Percentiles rank a stretch among this genome's conserved stretches.
Evolutionary conservation across 64 coral and sea anemone species (phyloP).

Genomic region (Pocillopora damicornis): DNA sequence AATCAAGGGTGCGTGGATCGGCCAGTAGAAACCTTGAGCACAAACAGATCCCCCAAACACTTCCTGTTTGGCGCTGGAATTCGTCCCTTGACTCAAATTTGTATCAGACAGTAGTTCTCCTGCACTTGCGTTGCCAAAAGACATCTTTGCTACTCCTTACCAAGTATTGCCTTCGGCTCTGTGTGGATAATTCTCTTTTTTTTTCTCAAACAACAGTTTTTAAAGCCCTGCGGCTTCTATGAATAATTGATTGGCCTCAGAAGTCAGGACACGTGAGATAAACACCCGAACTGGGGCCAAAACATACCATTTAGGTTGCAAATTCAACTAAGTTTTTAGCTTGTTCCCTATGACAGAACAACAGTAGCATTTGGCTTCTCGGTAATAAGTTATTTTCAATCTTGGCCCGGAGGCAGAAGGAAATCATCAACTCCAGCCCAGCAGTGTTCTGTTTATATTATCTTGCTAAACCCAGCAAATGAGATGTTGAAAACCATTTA

Average conservation of each 20-base stretch:
- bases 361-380: neutral
- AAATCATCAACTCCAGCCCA: neutral
- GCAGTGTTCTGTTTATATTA: neutral
- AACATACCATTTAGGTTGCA: neutral
- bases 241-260: neutral
- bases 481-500: neutral
- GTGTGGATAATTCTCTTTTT: neutral
- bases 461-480: neutral
- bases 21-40: conserved; percentile 11
- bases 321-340: neutral
- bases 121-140: neutral
- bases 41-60: neutral
- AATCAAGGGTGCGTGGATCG: conserved; percentile 20
- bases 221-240: neutral
- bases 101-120: neutral
- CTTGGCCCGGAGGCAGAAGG: neutral
- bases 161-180: neutral
- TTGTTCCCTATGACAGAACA: neutral
- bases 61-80: neutral
- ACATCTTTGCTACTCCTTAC: neutral
- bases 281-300: neutral
- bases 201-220: neutral
- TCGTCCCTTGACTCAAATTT: neutral
- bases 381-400: neutral
- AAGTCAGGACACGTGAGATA: neutral